Percentiles rank a stretch among this genome's conserved stretches.
Evolutionary conservation across 64 coral and sea anemone species (phyloP).

Genomic region (Platygyra sinensis): DNA sequence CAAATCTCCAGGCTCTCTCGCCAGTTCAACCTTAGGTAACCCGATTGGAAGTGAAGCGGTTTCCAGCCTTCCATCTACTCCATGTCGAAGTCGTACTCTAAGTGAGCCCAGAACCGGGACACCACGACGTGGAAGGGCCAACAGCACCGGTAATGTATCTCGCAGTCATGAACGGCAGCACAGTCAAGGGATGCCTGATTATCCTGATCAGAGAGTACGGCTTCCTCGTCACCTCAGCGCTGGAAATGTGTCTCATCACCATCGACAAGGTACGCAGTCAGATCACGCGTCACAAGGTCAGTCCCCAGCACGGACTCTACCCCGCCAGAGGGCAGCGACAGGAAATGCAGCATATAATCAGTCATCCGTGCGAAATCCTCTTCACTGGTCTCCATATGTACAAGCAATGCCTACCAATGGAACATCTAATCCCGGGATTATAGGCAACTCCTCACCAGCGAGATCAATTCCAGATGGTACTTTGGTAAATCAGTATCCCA

Average conservation of each 20-base stretch:
- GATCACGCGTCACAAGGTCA: background rate
- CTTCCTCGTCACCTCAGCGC: slow-evolving; percentile 59
- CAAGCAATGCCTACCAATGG: background rate
- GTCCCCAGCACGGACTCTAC: background rate
- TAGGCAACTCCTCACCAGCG: background rate
- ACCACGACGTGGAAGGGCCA: slow-evolving; percentile 1
- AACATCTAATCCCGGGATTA: background rate
- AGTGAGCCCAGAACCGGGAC: slow-evolving; percentile 14
- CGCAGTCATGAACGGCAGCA: slow-evolving; percentile 15
- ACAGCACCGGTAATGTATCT: slow-evolving; percentile 58
- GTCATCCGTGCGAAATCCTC: background rate
- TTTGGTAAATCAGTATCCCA: background rate
- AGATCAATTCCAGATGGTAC: slow-evolving; percentile 1
- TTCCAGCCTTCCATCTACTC: slow-evolving; percentile 33
- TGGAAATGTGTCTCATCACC: slow-evolving; percentile 49
- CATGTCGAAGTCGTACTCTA: background rate
- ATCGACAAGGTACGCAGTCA: background rate
- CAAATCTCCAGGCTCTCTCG: background rate
- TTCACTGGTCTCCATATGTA: background rate
- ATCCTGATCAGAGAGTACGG: background rate
- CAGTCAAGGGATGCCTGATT: background rate
- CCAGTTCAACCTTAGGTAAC: background rate
- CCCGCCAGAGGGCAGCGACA: background rate
- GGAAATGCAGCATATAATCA: background rate
- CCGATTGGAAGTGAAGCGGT: background rate